These are phyloP conservation scores for Arenicola marina DNA, from an alignment of 2,888 invertebrate species.

Conservation along the genomic window DNA sequence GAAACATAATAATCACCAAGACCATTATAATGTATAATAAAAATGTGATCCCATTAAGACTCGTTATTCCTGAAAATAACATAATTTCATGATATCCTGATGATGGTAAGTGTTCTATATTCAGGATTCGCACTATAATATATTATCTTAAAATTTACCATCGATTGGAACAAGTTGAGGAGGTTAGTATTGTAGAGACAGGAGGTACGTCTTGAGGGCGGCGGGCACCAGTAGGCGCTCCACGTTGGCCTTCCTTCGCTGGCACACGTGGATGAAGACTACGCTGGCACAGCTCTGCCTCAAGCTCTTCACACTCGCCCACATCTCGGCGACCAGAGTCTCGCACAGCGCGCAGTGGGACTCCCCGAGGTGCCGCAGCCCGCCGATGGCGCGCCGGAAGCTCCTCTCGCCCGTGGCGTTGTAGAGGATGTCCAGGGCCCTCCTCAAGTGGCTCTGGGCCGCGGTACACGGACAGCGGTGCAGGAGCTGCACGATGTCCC, in stretches of 20 bases:
- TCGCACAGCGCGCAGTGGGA: neutral
- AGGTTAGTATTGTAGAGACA: conserved; percentile 1
- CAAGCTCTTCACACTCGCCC: neutral
- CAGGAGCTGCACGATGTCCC: too few species aligned
- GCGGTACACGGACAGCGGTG: too few species aligned
- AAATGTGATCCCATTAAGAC: too few species aligned
- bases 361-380: neutral
- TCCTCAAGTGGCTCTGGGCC: neutral
- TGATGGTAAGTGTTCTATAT: too few species aligned
- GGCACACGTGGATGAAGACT: neutral
- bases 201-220: neutral
- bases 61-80: too few species aligned
- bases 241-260: neutral
- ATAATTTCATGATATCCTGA: too few species aligned
- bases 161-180: too few species aligned
- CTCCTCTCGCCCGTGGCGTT: neutral
- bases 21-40: too few species aligned
- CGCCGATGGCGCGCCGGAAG: neutral
- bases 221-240: neutral
- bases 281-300: neutral
- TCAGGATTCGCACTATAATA: too few species aligned
- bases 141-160: too few species aligned
- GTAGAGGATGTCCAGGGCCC: neutral
- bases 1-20: too few species aligned
- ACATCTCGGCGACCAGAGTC: neutral